phyloP scores from a whole-genome alignment of 2,797 vertebrate genomes.

The Molossus molossus region DNA sequence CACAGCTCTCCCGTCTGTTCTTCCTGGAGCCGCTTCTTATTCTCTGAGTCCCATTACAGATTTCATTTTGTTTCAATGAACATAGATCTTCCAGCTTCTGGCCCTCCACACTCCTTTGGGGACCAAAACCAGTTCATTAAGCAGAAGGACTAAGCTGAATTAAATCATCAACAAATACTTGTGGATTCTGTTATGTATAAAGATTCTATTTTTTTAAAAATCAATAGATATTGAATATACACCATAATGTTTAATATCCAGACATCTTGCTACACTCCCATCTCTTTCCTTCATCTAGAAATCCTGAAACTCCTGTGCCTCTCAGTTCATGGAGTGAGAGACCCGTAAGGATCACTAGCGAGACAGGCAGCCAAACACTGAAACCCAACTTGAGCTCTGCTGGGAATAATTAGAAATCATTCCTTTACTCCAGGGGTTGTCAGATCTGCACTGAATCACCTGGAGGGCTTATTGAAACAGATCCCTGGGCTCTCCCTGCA shows the following conservation, averaged over 20 bases:
- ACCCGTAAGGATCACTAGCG: neutral
- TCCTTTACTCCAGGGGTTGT: slow-evolving; percentile 29
- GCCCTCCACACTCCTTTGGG: neutral
- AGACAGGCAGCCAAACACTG: neutral
- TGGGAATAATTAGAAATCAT: slow-evolving; percentile 46
- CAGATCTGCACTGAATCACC: slow-evolving; percentile 5
- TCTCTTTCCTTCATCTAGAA: neutral
- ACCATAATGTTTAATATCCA: neutral
- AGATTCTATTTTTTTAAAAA: neutral
- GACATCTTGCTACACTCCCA: neutral
- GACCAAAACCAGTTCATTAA: slow-evolving; percentile 50
- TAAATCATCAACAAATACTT: slow-evolving; percentile 53
- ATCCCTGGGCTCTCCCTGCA: neutral
- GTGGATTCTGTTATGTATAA: slow-evolving; percentile 1
- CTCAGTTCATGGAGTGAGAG: neutral
- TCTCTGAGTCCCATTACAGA: neutral
- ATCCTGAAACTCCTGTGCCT: neutral
- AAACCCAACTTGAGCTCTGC: neutral
- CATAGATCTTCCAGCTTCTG: neutral
- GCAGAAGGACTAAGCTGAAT: slow-evolving; percentile 42
- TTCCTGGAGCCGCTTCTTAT: slow-evolving; percentile 9
- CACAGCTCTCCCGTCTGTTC: neutral
- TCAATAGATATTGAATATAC: neutral
- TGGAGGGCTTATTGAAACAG: neutral
- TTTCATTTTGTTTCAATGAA: slow-evolving; percentile 62